phyloP scores from a whole-genome alignment of 2,113 vertebrate genomes.

The Empidonax traillii region DNA sequence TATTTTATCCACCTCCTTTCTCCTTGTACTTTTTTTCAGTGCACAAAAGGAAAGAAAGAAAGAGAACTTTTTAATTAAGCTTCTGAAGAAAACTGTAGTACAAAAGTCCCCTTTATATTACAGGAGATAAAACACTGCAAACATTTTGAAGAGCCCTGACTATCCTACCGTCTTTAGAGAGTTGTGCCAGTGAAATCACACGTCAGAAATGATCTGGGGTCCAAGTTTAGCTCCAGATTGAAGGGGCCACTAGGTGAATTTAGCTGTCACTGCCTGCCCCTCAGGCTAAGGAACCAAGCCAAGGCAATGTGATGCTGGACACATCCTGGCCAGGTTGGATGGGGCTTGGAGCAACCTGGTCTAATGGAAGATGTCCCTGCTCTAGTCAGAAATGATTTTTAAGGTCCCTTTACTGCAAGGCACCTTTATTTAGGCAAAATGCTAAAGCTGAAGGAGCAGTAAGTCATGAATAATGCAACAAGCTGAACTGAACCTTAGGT shows the following conservation, averaged over 20 bases:
- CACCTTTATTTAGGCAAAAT: neutral
- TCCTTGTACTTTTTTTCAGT: neutral
- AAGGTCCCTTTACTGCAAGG: neutral
- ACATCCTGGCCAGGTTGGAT: neutral
- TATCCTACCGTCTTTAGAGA: accelerated
- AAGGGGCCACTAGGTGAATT: neutral
- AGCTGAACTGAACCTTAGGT: neutral
- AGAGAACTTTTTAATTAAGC: conserved; percentile 54
- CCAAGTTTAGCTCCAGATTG: neutral
- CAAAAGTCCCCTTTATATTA: neutral
- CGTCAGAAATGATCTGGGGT: neutral
- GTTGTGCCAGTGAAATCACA: neutral
- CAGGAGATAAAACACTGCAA: conserved; percentile 22
- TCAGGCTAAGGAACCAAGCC: neutral
- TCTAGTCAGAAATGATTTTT: neutral
- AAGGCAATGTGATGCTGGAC: neutral
- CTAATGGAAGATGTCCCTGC: neutral
- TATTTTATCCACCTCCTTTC: conserved; percentile 48
- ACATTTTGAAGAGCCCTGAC: neutral
- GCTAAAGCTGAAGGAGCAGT: neutral
- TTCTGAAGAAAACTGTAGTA: neutral
- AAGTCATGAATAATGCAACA: neutral
- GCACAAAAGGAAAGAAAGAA: neutral
- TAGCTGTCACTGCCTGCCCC: neutral
- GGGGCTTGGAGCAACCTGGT: neutral